Evolutionary conservation across 2,797 vertebrate species (phyloP).

Genomic region (Myotis findleyi): DNA sequence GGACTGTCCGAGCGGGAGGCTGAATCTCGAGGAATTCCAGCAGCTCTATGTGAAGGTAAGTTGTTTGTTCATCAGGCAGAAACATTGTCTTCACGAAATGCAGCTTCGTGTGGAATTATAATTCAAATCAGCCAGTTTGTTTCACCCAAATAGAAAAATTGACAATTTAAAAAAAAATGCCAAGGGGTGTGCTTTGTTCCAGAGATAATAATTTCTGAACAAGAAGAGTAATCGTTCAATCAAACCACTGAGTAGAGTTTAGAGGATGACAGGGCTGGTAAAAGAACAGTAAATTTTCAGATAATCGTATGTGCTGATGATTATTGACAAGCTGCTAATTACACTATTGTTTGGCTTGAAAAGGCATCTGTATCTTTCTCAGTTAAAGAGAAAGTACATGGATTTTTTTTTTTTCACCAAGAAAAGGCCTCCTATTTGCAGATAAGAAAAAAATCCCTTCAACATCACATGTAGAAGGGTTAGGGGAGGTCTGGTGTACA

Average conservation of each 20-base stretch:
- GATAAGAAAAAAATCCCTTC: neutral
- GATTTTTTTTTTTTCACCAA: neutral
- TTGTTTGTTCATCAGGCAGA: neutral
- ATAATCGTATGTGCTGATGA: neutral
- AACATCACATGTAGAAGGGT: neutral
- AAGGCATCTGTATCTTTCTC: neutral
- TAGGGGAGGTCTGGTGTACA: too few species aligned
- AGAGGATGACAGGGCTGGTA: neutral
- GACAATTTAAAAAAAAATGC: neutral
- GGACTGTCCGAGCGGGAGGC: constrained; percentile 97
- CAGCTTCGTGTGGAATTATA: neutral
- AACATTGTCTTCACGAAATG: neutral
- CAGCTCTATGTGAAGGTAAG: constrained; percentile 99
- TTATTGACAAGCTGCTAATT: neutral
- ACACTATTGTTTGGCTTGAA: neutral
- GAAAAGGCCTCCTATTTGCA: neutral
- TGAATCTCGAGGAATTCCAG: constrained; percentile 99
- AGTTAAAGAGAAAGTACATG: neutral
- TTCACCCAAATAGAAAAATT: neutral
- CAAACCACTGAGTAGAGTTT: neutral
- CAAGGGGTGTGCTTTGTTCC: neutral
- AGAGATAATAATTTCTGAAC: neutral
- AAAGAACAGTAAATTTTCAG: neutral
- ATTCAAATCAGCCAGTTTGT: neutral
- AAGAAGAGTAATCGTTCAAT: neutral